Percentiles rank a stretch among this genome's conserved stretches.
Conservation (phyloP, 2,888 invertebrate genomes). For the Apamea sordens region DNA sequence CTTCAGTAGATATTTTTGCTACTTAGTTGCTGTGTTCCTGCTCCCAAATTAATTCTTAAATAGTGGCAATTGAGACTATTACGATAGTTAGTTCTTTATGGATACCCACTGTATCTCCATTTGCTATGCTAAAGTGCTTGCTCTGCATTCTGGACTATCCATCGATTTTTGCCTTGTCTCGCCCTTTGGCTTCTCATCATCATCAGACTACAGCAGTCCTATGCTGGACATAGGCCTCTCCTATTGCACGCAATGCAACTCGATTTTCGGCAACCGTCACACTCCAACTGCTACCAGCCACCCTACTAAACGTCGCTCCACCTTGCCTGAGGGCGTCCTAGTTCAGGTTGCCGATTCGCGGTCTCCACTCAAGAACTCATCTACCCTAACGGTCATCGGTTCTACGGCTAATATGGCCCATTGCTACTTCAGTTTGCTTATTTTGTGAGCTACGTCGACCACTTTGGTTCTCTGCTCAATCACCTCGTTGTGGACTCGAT, state of each 20-base stretch:
- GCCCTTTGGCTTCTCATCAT: background rate
- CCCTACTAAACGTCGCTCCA: background rate
- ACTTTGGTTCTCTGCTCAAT: background rate
- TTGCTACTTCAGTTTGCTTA: background rate
- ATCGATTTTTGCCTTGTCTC: background rate
- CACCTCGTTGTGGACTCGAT: background rate
- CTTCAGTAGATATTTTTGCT: background rate
- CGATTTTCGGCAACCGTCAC: background rate
- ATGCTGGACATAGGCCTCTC: background rate
- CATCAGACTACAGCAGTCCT: background rate
- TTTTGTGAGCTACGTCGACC: background rate
- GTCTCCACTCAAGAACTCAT: background rate
- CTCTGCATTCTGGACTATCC: too few relatives aligned
- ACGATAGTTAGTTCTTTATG: background rate
- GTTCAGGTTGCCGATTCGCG: background rate
- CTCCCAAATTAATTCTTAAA: background rate
- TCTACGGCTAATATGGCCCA: background rate
- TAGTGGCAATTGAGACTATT: background rate
- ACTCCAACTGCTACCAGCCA: background rate
- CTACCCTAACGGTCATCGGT: background rate
- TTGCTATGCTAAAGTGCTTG: background rate
- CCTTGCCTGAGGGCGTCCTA: background rate
- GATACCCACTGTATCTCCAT: background rate
- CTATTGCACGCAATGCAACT: background rate
- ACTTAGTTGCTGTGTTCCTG: background rate